These are phyloP conservation scores for Dromiciops gliroides DNA, from an alignment of 2,113 vertebrate species.

Conservation along the genomic window DNA sequence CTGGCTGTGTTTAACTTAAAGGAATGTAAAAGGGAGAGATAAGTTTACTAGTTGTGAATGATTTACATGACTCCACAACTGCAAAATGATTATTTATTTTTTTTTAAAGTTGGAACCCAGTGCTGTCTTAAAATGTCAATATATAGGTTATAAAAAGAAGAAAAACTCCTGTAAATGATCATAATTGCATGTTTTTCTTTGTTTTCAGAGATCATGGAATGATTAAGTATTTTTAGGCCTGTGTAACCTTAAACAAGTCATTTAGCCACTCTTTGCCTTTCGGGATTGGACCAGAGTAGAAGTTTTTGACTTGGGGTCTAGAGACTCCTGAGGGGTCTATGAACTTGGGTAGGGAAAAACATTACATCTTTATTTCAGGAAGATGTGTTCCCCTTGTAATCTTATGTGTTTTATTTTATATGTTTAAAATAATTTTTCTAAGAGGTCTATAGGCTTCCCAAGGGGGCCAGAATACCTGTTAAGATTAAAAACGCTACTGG, in stretches of 20 bases:
- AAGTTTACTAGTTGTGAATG: not conserved
- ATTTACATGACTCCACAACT: constrained; percentile 60
- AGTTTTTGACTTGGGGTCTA: not conserved
- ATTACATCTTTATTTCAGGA: not conserved
- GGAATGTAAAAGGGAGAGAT: constrained; percentile 51
- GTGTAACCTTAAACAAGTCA: not conserved
- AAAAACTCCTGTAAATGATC: not conserved
- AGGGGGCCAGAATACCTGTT: not conserved
- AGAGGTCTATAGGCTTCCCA: not conserved
- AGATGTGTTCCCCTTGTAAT: not conserved
- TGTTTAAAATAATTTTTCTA: not conserved
- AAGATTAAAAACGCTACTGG: not conserved
- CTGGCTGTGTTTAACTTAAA: constrained; percentile 55
- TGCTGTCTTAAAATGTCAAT: not conserved
- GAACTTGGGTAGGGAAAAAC: not conserved
- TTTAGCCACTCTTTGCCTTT: not conserved
- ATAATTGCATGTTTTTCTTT: not conserved
- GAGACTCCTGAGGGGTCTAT: not conserved
- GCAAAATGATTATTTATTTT: constrained; percentile 6
- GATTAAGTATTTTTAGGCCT: not conserved
- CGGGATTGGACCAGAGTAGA: not conserved
- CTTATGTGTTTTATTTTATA: not conserved
- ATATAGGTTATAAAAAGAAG: not conserved
- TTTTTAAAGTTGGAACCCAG: not conserved
- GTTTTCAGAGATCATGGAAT: not conserved